These are phyloP conservation scores for Oncorhynchus tshawytscha DNA, from an alignment of 2,113 vertebrate species.

Conservation along the genomic window DNA sequence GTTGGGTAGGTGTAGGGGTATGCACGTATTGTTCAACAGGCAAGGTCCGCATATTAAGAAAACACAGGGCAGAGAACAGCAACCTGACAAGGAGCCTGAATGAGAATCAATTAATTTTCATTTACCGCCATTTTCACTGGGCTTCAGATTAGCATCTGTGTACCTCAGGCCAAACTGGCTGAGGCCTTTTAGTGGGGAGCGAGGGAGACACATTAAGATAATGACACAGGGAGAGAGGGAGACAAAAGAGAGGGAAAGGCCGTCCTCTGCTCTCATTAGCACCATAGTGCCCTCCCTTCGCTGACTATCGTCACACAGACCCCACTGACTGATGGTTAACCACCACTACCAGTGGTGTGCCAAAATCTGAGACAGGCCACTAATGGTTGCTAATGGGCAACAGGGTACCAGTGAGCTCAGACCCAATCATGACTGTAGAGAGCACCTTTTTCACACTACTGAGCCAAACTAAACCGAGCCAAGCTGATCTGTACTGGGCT, in stretches of 20 bases:
- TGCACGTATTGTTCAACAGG: slow-evolving; percentile 62
- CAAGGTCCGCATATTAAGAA: slow-evolving; percentile 67
- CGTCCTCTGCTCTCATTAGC: slow-evolving; percentile 69
- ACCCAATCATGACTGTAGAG: background rate
- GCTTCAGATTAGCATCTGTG: slow-evolving; percentile 75
- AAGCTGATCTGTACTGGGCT: too few relatives aligned
- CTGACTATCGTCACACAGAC: slow-evolving; percentile 59
- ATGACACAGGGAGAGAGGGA: slow-evolving; percentile 52
- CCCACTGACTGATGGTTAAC: slow-evolving; percentile 70
- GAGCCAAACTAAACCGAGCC: too few relatives aligned
- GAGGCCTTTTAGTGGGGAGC: slow-evolving; percentile 59
- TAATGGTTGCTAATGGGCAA: background rate
- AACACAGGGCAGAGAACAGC: slow-evolving; percentile 63
- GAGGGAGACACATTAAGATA: slow-evolving; percentile 63
- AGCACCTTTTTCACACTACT: background rate
- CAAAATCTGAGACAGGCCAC: slow-evolving; percentile 19
- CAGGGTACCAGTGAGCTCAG: background rate
- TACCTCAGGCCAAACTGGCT: slow-evolving; percentile 71
- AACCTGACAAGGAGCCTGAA: slow-evolving; percentile 68
- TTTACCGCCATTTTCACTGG: slow-evolving; percentile 73
- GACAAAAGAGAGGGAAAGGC: slow-evolving; percentile 60
- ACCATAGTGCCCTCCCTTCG: slow-evolving; percentile 57
- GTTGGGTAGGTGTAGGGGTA: slow-evolving; percentile 49
- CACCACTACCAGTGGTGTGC: slow-evolving; percentile 40
- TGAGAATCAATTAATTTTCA: slow-evolving; percentile 80